These are phyloP conservation scores for Dinomys branickii DNA, from an alignment of 2,113 vertebrate species.

Conservation along the genomic window DNA sequence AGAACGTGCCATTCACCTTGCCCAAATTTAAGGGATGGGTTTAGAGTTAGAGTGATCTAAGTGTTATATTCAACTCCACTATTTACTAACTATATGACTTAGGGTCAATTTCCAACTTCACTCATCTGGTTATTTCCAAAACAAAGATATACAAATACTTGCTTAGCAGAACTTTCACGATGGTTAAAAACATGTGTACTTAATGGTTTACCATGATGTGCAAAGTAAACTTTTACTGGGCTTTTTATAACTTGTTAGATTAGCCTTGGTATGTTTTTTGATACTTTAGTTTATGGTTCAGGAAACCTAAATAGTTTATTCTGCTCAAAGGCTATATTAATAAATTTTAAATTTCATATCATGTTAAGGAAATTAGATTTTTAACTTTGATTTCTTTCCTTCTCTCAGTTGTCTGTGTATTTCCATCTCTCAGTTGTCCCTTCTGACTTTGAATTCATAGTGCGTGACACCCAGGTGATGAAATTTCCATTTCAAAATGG, in stretches of 20 bases:
- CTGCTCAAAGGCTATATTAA: slow-evolving; percentile 22
- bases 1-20: not conserved
- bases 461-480: not conserved
- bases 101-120: not conserved
- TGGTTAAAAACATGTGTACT: not conserved
- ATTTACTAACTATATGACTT: not conserved
- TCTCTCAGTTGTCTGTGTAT: not conserved
- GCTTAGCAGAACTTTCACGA: not conserved
- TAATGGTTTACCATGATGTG: not conserved
- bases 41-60: not conserved
- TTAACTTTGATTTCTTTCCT: slow-evolving; percentile 18
- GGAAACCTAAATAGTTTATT: slow-evolving; percentile 14
- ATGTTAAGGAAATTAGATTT: slow-evolving; percentile 39
- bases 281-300: not conserved
- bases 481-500: slow-evolving; percentile 54
- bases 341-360: slow-evolving; percentile 56
- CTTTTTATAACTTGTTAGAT: slow-evolving; percentile 8
- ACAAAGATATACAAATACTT: not conserved
- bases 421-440: not conserved
- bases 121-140: slow-evolving; percentile 9
- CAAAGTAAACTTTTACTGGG: not conserved
- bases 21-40: not conserved
- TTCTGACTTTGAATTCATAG: not conserved
- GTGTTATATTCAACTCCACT: not conserved
- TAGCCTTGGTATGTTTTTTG: not conserved